Conservation (phyloP, 2,113 vertebrate genomes). For the Hypomesus transpacificus region DNA sequence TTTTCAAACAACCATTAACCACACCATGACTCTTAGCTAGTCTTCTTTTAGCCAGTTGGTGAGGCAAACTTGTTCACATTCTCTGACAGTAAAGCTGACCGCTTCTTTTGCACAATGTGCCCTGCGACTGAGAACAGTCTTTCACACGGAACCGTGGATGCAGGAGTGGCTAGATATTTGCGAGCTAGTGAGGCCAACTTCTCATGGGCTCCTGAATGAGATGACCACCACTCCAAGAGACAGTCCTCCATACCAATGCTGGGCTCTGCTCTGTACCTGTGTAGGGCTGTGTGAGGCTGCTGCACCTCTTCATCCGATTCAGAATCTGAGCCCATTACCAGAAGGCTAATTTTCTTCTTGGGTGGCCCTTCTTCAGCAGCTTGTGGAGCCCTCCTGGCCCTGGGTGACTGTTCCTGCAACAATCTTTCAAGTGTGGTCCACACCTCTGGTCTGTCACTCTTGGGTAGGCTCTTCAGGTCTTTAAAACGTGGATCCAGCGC, state of each 20-base stretch:
- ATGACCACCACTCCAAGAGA: conserved; percentile 20
- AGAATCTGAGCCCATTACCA: conserved; percentile 1
- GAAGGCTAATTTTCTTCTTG: conserved; percentile 8
- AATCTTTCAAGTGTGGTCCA: conserved; percentile 8
- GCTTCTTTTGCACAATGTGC: conserved; percentile 12
- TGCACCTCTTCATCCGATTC: conserved; percentile 12
- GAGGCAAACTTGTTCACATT: not conserved
- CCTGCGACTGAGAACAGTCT: conserved; percentile 28
- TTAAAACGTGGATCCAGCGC: not conserved
- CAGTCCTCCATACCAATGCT: conserved; percentile 8
- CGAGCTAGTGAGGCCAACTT: conserved; percentile 16
- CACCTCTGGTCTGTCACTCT: conserved; percentile 2
- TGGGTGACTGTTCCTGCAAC: conserved; percentile 2
- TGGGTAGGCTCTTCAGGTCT: not conserved
- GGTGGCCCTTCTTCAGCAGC: not conserved
- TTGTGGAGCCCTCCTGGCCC: conserved; percentile 1
- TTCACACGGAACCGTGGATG: conserved; percentile 25
- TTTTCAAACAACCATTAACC: too few relatives aligned
- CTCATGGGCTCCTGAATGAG: conserved; percentile 8
- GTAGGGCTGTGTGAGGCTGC: not conserved
- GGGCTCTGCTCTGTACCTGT: conserved; percentile 25
- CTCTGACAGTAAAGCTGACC: not conserved
- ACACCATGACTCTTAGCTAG: not conserved
- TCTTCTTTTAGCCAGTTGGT: not conserved
- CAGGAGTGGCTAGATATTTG: conserved; percentile 29